These are phyloP conservation scores for Bombycilla garrulus DNA, from an alignment of 2,113 vertebrate genomes.

Conservation along the genomic window DNA sequence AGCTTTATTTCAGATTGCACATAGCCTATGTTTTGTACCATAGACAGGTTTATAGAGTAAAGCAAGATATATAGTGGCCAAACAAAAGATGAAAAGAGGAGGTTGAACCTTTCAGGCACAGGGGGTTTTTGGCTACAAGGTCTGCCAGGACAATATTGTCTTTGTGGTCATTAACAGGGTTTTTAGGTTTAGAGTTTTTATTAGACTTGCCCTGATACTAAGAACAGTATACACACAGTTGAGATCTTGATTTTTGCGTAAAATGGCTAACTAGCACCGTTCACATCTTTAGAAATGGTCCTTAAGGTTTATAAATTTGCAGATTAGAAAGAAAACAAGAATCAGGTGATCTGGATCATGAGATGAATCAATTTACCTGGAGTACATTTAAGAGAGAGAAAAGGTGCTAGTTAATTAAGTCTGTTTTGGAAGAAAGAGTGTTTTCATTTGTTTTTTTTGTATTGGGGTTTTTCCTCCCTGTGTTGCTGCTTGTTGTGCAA, in stretches of 20 bases:
- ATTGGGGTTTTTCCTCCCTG: accelerated
- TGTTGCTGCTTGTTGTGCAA: background rate
- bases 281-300: background rate
- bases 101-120: background rate
- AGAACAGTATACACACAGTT: background rate
- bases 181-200: background rate
- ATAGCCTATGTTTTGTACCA: background rate
- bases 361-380: background rate
- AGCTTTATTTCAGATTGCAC: slow-evolving; percentile 1
- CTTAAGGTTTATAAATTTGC: background rate
- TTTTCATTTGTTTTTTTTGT: background rate
- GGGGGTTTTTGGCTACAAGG: background rate
- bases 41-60: background rate
- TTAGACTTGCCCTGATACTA: background rate
- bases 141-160: background rate
- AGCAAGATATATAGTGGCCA: background rate
- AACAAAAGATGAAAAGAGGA: background rate
- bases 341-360: background rate
- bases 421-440: background rate
- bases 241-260: background rate
- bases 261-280: background rate
- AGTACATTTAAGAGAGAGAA: background rate
- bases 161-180: background rate
- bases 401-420: background rate
- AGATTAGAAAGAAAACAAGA: background rate